Evolutionary conservation across 2,888 invertebrate species (phyloP), one percentile per base, ranked within the genome.

Genomic region (Oscheius sp.): DNA sequence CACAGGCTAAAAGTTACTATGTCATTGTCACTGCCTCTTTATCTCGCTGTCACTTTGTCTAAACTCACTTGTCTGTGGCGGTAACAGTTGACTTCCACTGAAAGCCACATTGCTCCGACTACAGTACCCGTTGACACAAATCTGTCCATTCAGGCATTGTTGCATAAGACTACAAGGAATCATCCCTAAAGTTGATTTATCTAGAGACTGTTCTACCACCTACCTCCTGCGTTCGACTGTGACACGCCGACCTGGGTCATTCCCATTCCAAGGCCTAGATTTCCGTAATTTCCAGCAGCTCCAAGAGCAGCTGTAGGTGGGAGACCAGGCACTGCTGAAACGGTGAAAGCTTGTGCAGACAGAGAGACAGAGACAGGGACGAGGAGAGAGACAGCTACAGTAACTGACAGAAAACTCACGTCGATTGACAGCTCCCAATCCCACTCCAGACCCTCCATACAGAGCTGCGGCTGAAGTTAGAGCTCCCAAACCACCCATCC

Each of bases 71-170:
- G 84, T 83, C 58, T 81, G 76, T 10, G 78, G 72, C 1, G 80
- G 83, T 68, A 80, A 74, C n/a, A 75, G 73, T 66, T 88, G 88
- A 60, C 86, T 86, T 32, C 88, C 88, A 10, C 83, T 80, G 70
- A 79, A 86, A 5, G 83, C 88, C 13, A 88, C 87, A 70, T 88
- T 88, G 65, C 85, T 86, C 63, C 84, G 74, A 35, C 83, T 77
- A 71, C 87, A 88, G 77, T 82, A 86, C 0, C 87, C 87, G 74
- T 86, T 88, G 10, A 88, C 88, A 71, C 88, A 88, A 48, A 88
- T 85, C 70, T 88, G 87, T 5, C 87, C 87, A 65, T 88, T 88
- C 51, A 85, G 80, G 68, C 88, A 88, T 63, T 88, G 84, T 68
- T 88, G 88, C 80, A 86, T 85, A n/a, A 88, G 75, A 47, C 77